phyloP scores from a whole-genome alignment of 2,888 invertebrate species.

The Scrobipalpa atriplicella region DNA sequence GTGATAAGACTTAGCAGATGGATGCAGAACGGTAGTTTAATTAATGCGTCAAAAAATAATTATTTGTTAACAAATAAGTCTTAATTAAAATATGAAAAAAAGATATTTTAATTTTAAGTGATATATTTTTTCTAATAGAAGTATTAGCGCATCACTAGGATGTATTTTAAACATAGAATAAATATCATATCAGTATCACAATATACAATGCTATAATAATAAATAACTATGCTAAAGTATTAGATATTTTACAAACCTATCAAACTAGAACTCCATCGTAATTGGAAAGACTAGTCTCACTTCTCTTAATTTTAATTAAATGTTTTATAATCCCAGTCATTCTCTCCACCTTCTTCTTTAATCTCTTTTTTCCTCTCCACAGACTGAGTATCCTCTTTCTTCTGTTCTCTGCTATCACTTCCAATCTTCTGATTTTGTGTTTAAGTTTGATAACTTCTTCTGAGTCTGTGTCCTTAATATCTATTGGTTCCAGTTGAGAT shows the following conservation, averaged over 20 bases:
- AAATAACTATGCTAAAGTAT: no score
- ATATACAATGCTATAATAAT: no score
- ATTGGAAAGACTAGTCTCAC: background rate
- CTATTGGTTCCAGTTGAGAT: constrained; percentile 46
- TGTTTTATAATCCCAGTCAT: constrained; percentile 61
- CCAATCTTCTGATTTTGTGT: constrained; percentile 59
- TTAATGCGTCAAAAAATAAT: no score
- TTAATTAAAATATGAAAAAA: no score
- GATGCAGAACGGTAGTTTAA: background rate
- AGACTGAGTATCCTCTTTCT: constrained; percentile 57
- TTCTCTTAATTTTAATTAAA: constrained; percentile 53
- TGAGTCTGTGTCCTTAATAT: constrained; percentile 55
- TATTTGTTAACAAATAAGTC: no score
- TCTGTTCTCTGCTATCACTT: constrained; percentile 60
- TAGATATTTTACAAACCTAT: background rate
- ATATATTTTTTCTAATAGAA: no score
- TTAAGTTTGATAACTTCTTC: constrained; percentile 63
- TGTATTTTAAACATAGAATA: no score
- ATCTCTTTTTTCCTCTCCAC: constrained; percentile 57
- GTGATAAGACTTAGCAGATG: background rate
- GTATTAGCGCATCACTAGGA: no score
- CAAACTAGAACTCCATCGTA: background rate
- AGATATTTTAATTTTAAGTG: no score
- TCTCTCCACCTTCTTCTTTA: constrained; percentile 55
- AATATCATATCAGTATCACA: no score